Conservation (phyloP, 2,797 vertebrate genomes). For the Tamandua tetradactyla region DNA sequence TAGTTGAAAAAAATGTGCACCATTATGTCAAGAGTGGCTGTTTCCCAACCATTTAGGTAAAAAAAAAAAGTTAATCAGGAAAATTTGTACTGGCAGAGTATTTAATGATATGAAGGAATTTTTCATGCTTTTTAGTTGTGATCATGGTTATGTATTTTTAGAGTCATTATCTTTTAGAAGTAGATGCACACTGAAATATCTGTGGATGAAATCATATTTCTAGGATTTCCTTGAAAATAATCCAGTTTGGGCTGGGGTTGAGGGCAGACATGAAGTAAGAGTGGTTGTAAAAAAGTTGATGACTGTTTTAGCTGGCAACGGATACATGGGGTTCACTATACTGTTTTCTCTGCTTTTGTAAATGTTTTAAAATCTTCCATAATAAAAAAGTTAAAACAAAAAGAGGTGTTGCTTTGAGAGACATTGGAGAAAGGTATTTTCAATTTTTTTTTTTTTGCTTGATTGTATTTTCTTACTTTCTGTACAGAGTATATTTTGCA, state of each 20-base stretch:
- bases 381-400: conserved; percentile 19
- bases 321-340: not conserved
- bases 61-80: not conserved
- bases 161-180: not conserved
- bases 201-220: not conserved
- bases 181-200: not conserved
- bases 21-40: not conserved
- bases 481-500: not conserved
- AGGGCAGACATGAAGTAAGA: not conserved
- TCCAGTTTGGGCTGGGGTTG: not conserved
- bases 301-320: not conserved
- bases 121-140: not conserved
- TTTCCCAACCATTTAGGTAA: not conserved
- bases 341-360: not conserved
- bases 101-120: conserved; percentile 16
- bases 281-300: not conserved
- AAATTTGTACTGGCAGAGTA: not conserved
- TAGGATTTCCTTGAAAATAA: not conserved
- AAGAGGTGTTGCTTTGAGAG: not conserved
- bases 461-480: not conserved
- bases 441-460: not conserved
- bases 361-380: not conserved
- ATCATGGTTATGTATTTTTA: not conserved
- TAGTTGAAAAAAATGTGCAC: not conserved
- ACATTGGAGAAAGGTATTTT: not conserved